Conservation (phyloP, 2,797 vertebrate genomes). For the Thripadectes ignobilis region DNA sequence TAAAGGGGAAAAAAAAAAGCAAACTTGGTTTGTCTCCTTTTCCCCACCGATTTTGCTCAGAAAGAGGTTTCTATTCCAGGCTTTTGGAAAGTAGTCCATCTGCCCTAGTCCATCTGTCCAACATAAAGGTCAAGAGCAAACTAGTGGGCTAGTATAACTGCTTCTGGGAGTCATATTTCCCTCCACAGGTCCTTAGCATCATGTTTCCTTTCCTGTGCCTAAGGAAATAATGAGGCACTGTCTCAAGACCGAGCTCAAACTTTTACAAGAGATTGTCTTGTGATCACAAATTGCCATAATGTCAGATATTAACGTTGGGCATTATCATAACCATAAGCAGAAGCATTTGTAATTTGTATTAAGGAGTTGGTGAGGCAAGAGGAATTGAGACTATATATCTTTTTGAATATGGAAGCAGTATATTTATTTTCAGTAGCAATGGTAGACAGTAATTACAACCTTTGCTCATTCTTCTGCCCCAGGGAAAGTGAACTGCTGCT, state of each 20-base stretch:
- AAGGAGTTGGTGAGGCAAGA: not conserved
- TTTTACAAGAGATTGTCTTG: not conserved
- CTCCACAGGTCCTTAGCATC: not conserved
- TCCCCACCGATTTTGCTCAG: accelerated
- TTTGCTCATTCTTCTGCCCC: not conserved
- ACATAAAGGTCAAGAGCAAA: not conserved
- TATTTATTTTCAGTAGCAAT: slow-evolving; percentile 21
- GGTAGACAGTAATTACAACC: slow-evolving; percentile 10
- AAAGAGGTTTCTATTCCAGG: not conserved
- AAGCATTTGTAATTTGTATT: not conserved
- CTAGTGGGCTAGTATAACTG: not conserved
- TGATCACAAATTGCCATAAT: not conserved
- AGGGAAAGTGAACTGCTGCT: not conserved
- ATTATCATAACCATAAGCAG: not conserved
- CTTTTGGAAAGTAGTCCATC: not conserved
- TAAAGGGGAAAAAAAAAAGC: no score
- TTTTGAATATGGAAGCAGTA: not conserved
- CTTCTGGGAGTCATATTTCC: not conserved
- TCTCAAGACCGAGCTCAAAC: not conserved
- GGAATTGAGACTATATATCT: not conserved
- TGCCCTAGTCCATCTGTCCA: not conserved
- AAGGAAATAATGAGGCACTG: not conserved
- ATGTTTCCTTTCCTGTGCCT: not conserved
- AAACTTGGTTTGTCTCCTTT: not conserved
- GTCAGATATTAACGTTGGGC: not conserved